phyloP scores from a whole-genome alignment of 2,888 invertebrate genomes.

The Tinea semifulvella region DNA sequence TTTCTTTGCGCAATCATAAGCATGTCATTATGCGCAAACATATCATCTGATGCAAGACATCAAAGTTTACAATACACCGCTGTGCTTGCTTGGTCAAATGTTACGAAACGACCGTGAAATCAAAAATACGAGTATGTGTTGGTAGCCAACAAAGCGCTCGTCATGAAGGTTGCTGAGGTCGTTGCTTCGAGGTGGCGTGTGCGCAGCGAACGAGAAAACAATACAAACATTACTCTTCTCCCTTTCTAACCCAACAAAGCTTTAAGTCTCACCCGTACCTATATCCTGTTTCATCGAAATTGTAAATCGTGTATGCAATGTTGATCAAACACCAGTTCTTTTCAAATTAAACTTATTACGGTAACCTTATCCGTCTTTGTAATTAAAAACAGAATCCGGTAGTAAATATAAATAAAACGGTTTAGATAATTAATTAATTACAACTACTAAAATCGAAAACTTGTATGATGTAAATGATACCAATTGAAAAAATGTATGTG shows the following conservation, averaged over 20 bases:
- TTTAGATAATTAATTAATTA: too few relatives aligned
- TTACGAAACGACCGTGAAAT: slow-evolving; percentile 60
- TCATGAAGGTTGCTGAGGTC: slow-evolving; percentile 48
- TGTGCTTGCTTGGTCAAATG: slow-evolving; percentile 39
- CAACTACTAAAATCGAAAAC: too few relatives aligned
- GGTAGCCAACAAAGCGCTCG: slow-evolving; percentile 36
- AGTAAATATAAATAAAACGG: too few relatives aligned
- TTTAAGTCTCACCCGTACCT: slow-evolving; percentile 1
- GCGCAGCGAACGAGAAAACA: slow-evolving; percentile 39
- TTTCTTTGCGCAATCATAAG: slow-evolving; percentile 5
- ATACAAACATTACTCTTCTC: slow-evolving; percentile 51
- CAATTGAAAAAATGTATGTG: too few relatives aligned
- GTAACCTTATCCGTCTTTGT: too few relatives aligned
- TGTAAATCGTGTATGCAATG: slow-evolving; percentile 1
- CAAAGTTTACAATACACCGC: not conserved
- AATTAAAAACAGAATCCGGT: too few relatives aligned
- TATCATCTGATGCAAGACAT: not conserved
- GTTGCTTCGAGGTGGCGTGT: slow-evolving; percentile 44
- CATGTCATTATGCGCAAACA: not conserved
- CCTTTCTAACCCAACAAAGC: slow-evolving; percentile 24
- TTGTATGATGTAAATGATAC: too few relatives aligned
- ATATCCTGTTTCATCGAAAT: slow-evolving; percentile 4
- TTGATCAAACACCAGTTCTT: not conserved
- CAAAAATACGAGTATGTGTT: slow-evolving; percentile 44
- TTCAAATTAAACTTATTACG: too few relatives aligned